phyloP scores from a whole-genome alignment of 2,113 vertebrate genomes.

The Laticauda laticaudata region DNA sequence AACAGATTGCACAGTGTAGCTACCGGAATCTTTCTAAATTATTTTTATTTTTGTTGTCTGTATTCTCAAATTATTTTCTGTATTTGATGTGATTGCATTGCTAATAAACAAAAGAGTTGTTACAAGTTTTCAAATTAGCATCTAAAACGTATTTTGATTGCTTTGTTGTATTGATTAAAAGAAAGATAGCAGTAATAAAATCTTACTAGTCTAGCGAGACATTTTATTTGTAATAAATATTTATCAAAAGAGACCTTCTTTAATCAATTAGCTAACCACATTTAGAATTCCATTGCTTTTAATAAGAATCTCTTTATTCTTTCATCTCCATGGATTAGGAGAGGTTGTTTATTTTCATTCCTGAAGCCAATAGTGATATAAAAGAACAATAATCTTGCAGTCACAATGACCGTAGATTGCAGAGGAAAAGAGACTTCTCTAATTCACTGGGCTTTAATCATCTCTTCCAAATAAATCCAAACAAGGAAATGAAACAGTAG shows the following conservation, averaged over 20 bases:
- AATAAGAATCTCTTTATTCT: background rate
- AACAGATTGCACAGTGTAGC: background rate
- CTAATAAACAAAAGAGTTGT: background rate
- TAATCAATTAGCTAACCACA: background rate
- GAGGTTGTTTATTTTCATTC: background rate
- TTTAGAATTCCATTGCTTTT: background rate
- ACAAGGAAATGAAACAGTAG: background rate
- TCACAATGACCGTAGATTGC: background rate
- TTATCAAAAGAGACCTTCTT: conserved; percentile 21
- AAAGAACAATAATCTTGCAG: conserved; percentile 1
- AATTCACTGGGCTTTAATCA: background rate
- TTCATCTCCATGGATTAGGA: background rate
- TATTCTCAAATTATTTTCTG: background rate
- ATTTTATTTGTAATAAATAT: conserved; percentile 7
- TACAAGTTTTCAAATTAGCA: background rate
- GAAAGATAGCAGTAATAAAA: background rate
- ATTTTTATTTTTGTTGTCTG: background rate
- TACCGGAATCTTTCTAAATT: background rate
- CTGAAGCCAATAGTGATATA: background rate
- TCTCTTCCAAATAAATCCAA: background rate
- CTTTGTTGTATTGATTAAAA: conserved; percentile 6
- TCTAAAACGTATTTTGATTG: background rate
- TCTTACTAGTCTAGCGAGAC: background rate
- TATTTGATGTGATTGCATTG: background rate
- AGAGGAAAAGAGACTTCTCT: background rate